Evolutionary conservation across 2,113 vertebrate genomes (phyloP), one percentile per base, ranked within the genome.

Genomic region (Nesogale talazaci): DNA sequence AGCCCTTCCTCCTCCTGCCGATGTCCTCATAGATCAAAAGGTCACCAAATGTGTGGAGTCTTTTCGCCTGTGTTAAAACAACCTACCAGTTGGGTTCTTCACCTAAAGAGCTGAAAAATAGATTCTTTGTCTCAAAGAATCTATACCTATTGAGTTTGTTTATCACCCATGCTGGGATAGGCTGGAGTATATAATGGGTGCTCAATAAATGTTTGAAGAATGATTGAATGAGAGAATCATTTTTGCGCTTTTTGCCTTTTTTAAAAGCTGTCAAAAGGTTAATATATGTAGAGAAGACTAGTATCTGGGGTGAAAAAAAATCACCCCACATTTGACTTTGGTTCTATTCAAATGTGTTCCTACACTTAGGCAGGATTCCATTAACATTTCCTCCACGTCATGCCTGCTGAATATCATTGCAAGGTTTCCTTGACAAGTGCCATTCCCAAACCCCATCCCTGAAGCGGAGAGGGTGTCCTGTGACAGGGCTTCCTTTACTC

Each of bases 281-380:
- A 96, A 95, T 96, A 88, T 93, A 96, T 96, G 90, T 95, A 65
- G 90, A 90, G 83, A 94, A 96, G 93, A 92, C 83, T 91, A 88
- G 90, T 94, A 86, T 89, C 88, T 57, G 88, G 87, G 83, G 38
- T 87, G 87, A 95, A 94, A 94, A 86, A 95, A 94, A 94, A 80
- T n/a, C n/a, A 63, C 86, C 81, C 42, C 94, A 91, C 90, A 80
- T 94, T 93, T 91, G 96, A 96, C 96, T 97, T 92, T 95, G 95
- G 94, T 95, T 97, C 94, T 96, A 93, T 96, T 96, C 96, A 96
- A 96, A 96, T 93, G 76, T 94, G 94, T 92, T 96, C 89, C 90
- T 88, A 76, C n/a, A 90, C 90, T 95, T 67, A 95, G 92, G 95
- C 89, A 82, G 76, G 91, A 91, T 94, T 97, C 94, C 92, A 95